A percentile compares a stretch with the other conserved stretches of the same genome.
phyloP scores from a whole-genome alignment of 2,113 vertebrate species.

The Globicephala melas region DNA sequence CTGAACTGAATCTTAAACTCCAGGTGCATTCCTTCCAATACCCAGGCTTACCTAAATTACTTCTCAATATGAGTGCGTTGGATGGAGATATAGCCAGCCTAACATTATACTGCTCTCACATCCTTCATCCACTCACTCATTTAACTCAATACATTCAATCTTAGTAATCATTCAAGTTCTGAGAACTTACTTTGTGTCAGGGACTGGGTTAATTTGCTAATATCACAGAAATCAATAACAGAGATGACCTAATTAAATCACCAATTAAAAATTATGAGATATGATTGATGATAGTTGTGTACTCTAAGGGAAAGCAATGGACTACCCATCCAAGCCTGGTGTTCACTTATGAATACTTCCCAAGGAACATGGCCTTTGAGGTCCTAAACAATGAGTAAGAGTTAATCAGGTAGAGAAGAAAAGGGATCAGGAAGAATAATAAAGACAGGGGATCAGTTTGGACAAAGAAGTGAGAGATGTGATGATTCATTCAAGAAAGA shows the following conservation, averaged over 20 bases:
- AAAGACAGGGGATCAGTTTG: not conserved
- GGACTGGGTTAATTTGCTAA: not conserved
- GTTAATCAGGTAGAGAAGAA: not conserved
- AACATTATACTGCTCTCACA: not conserved
- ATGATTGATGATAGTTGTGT: not conserved
- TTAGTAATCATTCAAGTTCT: not conserved
- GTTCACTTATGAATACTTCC: not conserved
- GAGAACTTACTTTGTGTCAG: not conserved
- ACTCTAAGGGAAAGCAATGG: not conserved
- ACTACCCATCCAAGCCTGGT: not conserved
- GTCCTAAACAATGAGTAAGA: not conserved
- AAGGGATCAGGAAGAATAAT: not conserved
- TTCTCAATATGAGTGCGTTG: not conserved
- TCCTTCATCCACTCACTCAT: not conserved
- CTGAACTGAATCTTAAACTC: not conserved
- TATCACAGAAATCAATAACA: not conserved
- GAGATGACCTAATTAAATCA: not conserved
- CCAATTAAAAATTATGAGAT: not conserved
- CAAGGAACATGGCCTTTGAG: not conserved
- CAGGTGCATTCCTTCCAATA: not conserved
- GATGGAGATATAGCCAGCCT: not conserved
- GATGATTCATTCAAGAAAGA: not conserved
- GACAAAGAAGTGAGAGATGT: not conserved
- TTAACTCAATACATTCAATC: not conserved
- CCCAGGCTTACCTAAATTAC: not conserved